Evolutionary conservation across 2,797 vertebrate species (phyloP), one percentile per base, ranked within the genome.

Genomic region (Pseudochromis fuscus): DNA sequence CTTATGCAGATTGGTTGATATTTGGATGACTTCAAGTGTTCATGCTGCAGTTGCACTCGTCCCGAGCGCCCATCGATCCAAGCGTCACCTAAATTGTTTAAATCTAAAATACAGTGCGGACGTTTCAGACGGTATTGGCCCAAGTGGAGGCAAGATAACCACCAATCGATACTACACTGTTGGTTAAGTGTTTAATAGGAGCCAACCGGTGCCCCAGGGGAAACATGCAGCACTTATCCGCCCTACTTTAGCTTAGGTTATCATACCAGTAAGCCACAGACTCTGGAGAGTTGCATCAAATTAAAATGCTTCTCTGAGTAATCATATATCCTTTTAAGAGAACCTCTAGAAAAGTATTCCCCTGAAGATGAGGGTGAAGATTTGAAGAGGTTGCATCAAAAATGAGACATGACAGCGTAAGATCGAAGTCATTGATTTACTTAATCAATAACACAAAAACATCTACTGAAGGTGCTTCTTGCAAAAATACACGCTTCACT

Each of bases 111-210:
- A 78, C 60, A 69, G 57, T 5, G 28, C 31, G 2, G 77, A 67
- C 38, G 9, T 68, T 84, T 88, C 49, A 59, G 76, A 72, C 56
- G 42, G 60, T 55, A 75, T 67, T 82, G 77, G 77, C 40, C 73
- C 53, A 25, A 84, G 74, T 55, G 70, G 76, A 83, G 56, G 76
- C 67, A 55, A 80, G 83, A 79, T 82, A 82, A 81, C 84, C 81
- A 24, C 82, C 28, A 19, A 87, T 91, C 88, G 35, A 92, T 91
- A 62, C 19, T 61, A 76, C 67, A 30, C 60, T 72, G 63, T 68
- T 80, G 75, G 84, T 86, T 87, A 75, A 87, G 83, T 89, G 81
- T 88, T 89, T 86, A 89, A 87, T 81, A 88, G 78, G 61, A 88
- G 79, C 65, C 75, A 72, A 80, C 72, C 19, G 21, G 56, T 19